Conservation (phyloP, 2,888 invertebrate genomes). For the Sclerodermus sp. region DNA sequence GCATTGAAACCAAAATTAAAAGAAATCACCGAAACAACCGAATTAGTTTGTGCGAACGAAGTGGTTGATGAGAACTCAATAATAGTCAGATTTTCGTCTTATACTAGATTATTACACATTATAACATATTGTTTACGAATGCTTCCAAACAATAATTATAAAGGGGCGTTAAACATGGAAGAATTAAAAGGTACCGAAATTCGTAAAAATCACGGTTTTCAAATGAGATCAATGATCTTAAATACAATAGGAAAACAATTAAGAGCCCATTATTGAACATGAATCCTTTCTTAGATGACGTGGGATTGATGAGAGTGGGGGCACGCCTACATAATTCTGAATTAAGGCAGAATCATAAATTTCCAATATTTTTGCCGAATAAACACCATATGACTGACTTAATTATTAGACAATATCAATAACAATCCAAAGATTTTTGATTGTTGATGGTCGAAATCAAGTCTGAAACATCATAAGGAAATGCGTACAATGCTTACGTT, state of each 20-base stretch:
- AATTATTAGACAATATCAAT: not conserved
- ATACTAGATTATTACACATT: too few relatives aligned
- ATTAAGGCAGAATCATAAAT: constrained; percentile 1
- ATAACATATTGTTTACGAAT: too few relatives aligned
- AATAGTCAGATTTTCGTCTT: not conserved
- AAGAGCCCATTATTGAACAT: not conserved
- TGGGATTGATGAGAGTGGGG: constrained; percentile 1
- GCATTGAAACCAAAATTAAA: not conserved
- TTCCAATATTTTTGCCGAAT: constrained; percentile 1
- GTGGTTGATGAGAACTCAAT: not conserved
- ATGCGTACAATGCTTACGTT: not conserved
- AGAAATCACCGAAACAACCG: not conserved
- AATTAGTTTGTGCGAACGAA: too few relatives aligned
- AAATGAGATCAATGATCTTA: too few relatives aligned
- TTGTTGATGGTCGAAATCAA: not conserved
- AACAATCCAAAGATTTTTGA: not conserved
- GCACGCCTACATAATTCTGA: constrained; percentile 1
- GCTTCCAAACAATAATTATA: too few relatives aligned
- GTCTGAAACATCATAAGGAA: not conserved
- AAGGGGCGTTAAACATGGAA: too few relatives aligned
- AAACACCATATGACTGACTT: not conserved
- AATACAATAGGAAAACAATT: too few relatives aligned
- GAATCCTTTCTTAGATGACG: not conserved
- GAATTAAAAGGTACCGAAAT: not conserved
- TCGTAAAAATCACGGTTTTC: not conserved